Conservation (phyloP, 2,888 invertebrate species). For the Eretmocerus hayati region DNA sequence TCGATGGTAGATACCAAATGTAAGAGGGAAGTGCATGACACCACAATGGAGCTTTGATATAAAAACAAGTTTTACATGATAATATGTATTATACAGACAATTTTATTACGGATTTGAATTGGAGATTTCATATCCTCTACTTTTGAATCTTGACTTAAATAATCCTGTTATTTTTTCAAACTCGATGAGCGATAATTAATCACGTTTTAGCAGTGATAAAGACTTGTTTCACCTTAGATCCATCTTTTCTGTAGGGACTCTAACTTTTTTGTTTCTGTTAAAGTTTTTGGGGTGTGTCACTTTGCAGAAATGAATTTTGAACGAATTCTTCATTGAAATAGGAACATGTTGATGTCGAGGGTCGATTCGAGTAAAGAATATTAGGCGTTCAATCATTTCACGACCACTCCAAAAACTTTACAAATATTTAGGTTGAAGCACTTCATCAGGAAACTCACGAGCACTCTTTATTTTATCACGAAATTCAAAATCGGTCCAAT, state of each 20-base stretch:
- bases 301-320: background rate
- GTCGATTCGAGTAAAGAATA: too few relatives aligned
- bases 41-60: constrained; percentile 21
- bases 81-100: constrained; percentile 21
- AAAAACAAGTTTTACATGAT: constrained; percentile 20
- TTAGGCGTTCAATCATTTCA: constrained; percentile 1
- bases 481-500: constrained; percentile 9
- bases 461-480: constrained; percentile 21
- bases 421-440: constrained; percentile 13
- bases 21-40: constrained; percentile 2
- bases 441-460: constrained; percentile 16
- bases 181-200: too few relatives aligned
- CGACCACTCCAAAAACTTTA: constrained; percentile 14
- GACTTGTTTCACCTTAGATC: constrained; percentile 4
- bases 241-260: background rate
- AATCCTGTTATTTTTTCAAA: too few relatives aligned
- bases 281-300: constrained; percentile 17
- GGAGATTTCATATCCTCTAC: constrained; percentile 17
- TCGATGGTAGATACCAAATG: constrained; percentile 3
- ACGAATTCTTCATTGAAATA: too few relatives aligned
- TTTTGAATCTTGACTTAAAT: too few relatives aligned
- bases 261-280: constrained; percentile 9
- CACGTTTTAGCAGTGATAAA: too few relatives aligned
- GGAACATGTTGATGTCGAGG: too few relatives aligned
- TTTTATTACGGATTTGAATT: constrained; percentile 20